A percentile compares a stretch with the other conserved stretches of the same genome.
Conservation (phyloP, 2,888 invertebrate species). For the Drosophila quinaria region DNA sequence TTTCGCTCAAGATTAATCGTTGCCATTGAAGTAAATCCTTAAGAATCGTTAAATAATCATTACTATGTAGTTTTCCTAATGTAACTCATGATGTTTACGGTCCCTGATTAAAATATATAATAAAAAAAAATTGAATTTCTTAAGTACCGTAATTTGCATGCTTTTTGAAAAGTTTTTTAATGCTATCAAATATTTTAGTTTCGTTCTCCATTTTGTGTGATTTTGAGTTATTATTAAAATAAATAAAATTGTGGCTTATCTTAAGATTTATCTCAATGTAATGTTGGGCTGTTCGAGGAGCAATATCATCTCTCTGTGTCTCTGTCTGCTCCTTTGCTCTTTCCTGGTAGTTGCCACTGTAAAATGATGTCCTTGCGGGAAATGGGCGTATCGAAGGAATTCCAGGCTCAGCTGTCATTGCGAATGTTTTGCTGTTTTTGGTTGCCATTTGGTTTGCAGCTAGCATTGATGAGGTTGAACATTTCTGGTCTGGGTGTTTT, state of each 20-base stretch:
- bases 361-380: conserved; percentile 39
- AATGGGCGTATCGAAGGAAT: neutral
- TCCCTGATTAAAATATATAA: no score
- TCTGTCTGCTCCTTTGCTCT: conserved; percentile 6
- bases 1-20: no score
- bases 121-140: no score
- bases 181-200: no score
- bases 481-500: conserved; percentile 14
- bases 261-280: conserved; percentile 24
- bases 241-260: neutral
- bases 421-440: conserved; percentile 35
- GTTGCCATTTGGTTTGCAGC: conserved; percentile 22
- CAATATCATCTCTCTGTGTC: neutral
- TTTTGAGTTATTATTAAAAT: neutral
- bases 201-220: neutral
- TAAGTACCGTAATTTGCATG: no score
- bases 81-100: no score
- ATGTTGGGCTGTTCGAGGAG: neutral
- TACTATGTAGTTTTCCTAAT: no score
- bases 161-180: no score
- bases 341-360: conserved; percentile 17
- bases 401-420: conserved; percentile 55
- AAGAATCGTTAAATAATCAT: no score
- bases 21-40: no score
- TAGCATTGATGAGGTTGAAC: conserved; percentile 57